These are phyloP conservation scores for Cerceris ruficornis DNA, from an alignment of 2,888 invertebrate species.

Conservation along the genomic window DNA sequence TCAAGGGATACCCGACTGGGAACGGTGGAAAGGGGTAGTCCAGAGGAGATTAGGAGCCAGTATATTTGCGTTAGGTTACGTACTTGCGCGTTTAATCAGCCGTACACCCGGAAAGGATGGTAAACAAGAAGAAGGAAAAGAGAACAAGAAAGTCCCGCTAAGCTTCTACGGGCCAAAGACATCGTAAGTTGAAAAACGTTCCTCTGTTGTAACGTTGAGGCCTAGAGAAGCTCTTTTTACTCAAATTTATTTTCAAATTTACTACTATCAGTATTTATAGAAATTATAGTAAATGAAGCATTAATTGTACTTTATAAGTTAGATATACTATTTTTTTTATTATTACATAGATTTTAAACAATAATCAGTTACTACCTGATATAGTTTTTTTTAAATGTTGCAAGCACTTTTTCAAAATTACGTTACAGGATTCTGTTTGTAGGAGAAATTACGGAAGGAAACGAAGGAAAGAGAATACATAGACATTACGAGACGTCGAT, in stretches of 20 bases:
- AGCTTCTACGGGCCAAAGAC: too few relatives aligned
- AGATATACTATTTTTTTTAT: too few relatives aligned
- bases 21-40: conserved; percentile 42
- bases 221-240: background rate
- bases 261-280: background rate
- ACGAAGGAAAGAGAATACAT: conserved; percentile 33
- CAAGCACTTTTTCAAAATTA: background rate
- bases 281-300: too few relatives aligned
- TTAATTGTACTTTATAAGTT: too few relatives aligned
- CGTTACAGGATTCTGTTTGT: background rate
- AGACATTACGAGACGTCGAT: conserved; percentile 77
- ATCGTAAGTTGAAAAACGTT: too few relatives aligned
- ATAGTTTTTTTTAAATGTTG: background rate
- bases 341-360: too few relatives aligned
- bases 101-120: conserved; percentile 75
- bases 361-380: too few relatives aligned
- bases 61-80: conserved; percentile 80
- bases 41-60: conserved; percentile 63
- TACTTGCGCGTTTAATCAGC: conserved; percentile 81
- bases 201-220: background rate
- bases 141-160: conserved; percentile 41
- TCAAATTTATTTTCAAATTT: background rate
- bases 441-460: conserved; percentile 8
- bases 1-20: conserved; percentile 46
- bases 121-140: conserved; percentile 71